Conservation (phyloP, 2,797 vertebrate species). For the Hydrocynus forskahlii region DNA sequence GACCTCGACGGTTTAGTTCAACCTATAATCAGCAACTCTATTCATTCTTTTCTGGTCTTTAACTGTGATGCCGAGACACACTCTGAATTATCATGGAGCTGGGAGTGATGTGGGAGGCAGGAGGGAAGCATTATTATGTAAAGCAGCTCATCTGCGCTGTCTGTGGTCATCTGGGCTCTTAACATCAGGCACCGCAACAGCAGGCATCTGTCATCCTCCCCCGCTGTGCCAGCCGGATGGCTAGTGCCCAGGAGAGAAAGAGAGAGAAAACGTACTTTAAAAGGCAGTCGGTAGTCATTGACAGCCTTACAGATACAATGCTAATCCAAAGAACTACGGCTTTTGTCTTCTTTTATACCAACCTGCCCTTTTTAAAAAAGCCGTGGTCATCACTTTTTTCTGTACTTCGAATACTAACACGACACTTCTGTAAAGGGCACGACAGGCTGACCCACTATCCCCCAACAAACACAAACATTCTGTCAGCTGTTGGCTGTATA, state of each 20-base stretch:
- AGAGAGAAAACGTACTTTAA: slow-evolving; percentile 24
- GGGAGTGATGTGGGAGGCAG: neutral
- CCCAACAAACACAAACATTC: neutral
- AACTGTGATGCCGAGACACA: neutral
- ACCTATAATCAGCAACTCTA: slow-evolving; percentile 4
- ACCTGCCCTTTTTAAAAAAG: neutral
- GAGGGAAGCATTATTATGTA: slow-evolving; percentile 40
- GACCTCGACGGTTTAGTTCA: neutral
- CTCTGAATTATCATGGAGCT: slow-evolving; percentile 28
- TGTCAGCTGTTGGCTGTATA: neutral
- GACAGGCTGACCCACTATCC: neutral
- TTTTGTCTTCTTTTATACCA: slow-evolving; percentile 6
- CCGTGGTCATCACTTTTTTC: slow-evolving; percentile 5
- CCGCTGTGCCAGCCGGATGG: slow-evolving; percentile 5
- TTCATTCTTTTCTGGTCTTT: neutral
- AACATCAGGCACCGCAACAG: slow-evolving; percentile 40
- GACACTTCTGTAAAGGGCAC: slow-evolving; percentile 2
- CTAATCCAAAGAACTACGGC: neutral
- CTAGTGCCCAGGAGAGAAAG: slow-evolving; percentile 24
- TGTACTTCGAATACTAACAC: neutral
- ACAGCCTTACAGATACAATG: neutral
- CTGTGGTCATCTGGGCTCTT: slow-evolving; percentile 41
- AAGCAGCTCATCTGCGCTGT: slow-evolving; percentile 19
- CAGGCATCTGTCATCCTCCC: slow-evolving; percentile 39
- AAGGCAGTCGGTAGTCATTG: slow-evolving; percentile 10